Evolutionary conservation across 2,888 invertebrate genomes (phyloP).

Genomic region (Sphecodes monilicornis): DNA sequence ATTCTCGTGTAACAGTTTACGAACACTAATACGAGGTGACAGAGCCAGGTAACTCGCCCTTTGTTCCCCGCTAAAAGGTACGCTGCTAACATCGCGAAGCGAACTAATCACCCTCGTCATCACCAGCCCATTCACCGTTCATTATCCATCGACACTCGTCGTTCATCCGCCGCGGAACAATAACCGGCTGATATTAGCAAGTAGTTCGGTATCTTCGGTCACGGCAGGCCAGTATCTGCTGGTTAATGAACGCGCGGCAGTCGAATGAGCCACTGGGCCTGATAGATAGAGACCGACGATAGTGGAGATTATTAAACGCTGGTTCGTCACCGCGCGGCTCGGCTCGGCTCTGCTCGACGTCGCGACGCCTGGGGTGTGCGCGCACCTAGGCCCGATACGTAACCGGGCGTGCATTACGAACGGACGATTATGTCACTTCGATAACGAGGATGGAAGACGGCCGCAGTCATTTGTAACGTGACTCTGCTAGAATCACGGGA

Average conservation of each 20-base stretch:
- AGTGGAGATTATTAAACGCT: conserved; percentile 71
- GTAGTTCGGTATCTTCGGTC: conserved; percentile 44
- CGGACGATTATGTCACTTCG: conserved; percentile 82
- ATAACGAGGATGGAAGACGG: conserved; percentile 81
- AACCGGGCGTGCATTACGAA: conserved; percentile 64
- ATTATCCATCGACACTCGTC: background rate
- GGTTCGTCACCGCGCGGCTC: conserved; percentile 68
- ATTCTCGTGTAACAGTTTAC: background rate
- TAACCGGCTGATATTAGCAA: conserved; percentile 33
- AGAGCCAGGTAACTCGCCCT: conserved; percentile 1
- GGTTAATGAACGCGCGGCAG: conserved; percentile 61
- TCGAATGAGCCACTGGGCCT: conserved; percentile 28
- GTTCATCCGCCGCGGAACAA: conserved; percentile 9
- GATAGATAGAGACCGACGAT: conserved; percentile 60
- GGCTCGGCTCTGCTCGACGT: conserved; percentile 19
- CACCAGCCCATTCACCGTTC: background rate
- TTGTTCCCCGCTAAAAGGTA: background rate
- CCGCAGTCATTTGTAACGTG: conserved; percentile 82
- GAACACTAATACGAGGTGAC: background rate
- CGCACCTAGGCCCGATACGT: conserved; percentile 47
- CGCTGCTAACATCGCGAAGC: background rate
- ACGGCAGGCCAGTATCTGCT: conserved; percentile 50
- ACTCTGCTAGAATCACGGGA: conserved; percentile 81
- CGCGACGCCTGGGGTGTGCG: conserved; percentile 50
- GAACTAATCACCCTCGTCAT: background rate